These are phyloP conservation scores for Tachysurus fulvidraco DNA, from an alignment of 2,113 vertebrate genomes.

Conservation along the genomic window DNA sequence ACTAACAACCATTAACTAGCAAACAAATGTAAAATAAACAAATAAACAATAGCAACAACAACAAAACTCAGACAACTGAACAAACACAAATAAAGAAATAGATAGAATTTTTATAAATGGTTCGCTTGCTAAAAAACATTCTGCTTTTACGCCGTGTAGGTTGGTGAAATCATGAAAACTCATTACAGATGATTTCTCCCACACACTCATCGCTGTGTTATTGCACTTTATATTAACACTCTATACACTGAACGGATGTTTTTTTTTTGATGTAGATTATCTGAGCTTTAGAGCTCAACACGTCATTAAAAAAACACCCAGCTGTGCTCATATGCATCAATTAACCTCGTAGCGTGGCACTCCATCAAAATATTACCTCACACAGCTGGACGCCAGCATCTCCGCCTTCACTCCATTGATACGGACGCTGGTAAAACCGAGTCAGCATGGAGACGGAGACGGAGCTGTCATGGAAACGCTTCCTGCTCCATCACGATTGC, in stretches of 20 bases:
- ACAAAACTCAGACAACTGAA: too few species aligned
- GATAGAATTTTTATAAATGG: background rate
- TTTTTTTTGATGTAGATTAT: background rate
- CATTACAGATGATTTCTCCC: background rate
- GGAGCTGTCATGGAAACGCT: background rate
- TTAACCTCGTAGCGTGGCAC: slow-evolving; percentile 72
- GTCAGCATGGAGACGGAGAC: background rate
- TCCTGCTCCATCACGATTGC: background rate
- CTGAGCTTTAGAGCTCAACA: background rate
- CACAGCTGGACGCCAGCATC: slow-evolving; percentile 40
- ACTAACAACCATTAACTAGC: background rate
- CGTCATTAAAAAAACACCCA: slow-evolving; percentile 9
- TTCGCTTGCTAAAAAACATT: too few species aligned
- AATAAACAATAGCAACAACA: background rate
- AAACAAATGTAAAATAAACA: background rate
- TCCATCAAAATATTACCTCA: slow-evolving; percentile 66
- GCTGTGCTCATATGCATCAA: slow-evolving; percentile 71
- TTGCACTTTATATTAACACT: background rate
- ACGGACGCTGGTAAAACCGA: slow-evolving; percentile 15
- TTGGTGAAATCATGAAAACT: background rate
- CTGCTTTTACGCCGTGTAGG: background rate
- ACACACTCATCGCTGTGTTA: background rate
- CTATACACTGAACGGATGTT: background rate
- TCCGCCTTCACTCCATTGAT: slow-evolving; percentile 25
- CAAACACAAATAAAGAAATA: too few species aligned